Base-by-base conservation (phyloP, 2,888 invertebrate species). In the Mythimna vitellina region DNA sequence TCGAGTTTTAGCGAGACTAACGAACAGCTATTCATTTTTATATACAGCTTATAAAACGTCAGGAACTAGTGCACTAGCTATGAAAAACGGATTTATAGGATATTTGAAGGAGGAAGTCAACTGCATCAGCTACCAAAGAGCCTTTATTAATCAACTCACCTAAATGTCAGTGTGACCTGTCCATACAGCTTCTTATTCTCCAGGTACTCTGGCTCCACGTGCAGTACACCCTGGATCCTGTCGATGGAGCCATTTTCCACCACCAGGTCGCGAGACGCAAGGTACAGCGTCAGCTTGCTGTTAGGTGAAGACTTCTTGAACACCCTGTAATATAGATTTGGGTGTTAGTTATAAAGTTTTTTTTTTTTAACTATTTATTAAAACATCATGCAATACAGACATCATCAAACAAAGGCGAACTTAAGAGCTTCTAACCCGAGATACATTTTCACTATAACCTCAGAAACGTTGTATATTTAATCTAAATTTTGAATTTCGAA, bases 111-210 rank as follows among this genome's bases (percentile, higher is more conserved):
- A 5, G 14, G 12, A 22, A 22, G 22, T 10, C 53, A 8, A 14
- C 22, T 22, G 53, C 1, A 25, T 10, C 7, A 54, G 25, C 17
- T 56, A 8, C 12, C 54, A 3, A 20, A 25, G 0, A 56, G 3
- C 3, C 1, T 3, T 29, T 17, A 1, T 2, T 14, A 56, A 56
- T 32, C 4, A 4, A 20, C 95, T 96, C 90, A 97, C 97, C 99
- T 98, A 95, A 99, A 99, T 22, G 99, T 99, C 77, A 99, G 96
- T 6, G 99, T 98, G 82, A 98, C 97, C 93, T 98, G 98, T 57
- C 98, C 98, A 92, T 97, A 98, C 49, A 98, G 97, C 93, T 99
- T 98, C 91, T 98, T 97, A 80, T 98, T 98, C 73, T 95, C 95
- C 86, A 96, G 82, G 86, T 97, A 97, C 73, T 99, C 99, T 0